phyloP scores from a whole-genome alignment of 2,797 vertebrate genomes.

The Channallabes apus region DNA sequence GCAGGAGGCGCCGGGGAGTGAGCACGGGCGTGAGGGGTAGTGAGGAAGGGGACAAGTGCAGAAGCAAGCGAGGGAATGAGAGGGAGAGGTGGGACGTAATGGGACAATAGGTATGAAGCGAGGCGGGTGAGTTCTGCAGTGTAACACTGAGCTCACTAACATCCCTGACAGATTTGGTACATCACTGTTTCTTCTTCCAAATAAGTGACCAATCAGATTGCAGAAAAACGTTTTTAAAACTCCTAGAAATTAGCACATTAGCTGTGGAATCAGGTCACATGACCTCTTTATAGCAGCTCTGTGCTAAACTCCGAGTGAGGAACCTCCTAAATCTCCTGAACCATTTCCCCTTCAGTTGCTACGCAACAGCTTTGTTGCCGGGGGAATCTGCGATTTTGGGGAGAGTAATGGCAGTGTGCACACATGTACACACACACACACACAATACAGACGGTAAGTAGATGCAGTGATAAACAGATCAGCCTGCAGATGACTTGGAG shows the following conservation, averaged over 20 bases:
- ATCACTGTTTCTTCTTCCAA: conserved; percentile 1
- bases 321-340: conserved; percentile 65
- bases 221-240: not conserved
- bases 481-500: not conserved
- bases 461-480: not conserved
- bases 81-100: not conserved
- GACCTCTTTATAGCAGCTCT: conserved; percentile 9
- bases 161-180: not conserved
- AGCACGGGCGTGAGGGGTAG: not conserved
- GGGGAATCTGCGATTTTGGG: conserved; percentile 66
- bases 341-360: conserved; percentile 66
- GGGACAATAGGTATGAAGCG: too few species aligned
- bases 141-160: not conserved
- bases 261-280: conserved; percentile 6
- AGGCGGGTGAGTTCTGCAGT: too few species aligned
- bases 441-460: not conserved
- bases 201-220: not conserved
- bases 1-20: conserved; percentile 37
- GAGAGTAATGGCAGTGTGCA: conserved; percentile 4
- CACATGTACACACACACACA: too few species aligned
- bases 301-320: conserved; percentile 44
- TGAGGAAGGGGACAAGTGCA: too few species aligned
- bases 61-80: not conserved
- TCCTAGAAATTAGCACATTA: not conserved
- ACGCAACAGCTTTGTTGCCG: conserved; percentile 65